Base-by-base conservation (phyloP, 2,888 invertebrate genomes). In the Brenthis daphne region DNA sequence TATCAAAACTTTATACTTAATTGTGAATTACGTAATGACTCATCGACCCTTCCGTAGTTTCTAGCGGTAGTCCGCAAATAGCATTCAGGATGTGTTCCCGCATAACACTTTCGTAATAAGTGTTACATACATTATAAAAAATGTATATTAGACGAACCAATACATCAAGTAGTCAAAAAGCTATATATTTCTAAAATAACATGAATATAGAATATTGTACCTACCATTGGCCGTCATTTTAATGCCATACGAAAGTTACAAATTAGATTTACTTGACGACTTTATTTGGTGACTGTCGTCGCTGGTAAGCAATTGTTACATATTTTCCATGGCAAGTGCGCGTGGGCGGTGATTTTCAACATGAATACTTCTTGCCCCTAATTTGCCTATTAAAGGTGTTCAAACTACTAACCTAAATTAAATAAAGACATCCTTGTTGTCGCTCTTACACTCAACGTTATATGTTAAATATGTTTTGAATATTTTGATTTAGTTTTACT, bases 31-130 rank as follows among this genome's bases (percentile, higher is more conserved):
- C 65, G 65, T 50, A 67, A 72, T 72, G 72, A 72, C 51, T 72
- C 72, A 72, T 33, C 61, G 65, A 33, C 48, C 69, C 72, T 69
- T 69, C 69, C 72, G 67, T 57, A 69, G 47, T 72, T 63, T 67
- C 69, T 69, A 72, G 67, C 72, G 69, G 72, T 63, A 57, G 50
- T 72, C 54, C 54, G 68, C 68, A 54, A 63, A 51, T 63, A 65
- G 48, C 61, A 63, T 68, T 61, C 65, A 68, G 68, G 65, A 71
- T 71, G 56, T 55, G 37, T 12, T 13, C 24, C 3, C 43, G 13
- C 47, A 56, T 60, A 64, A 60, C 54, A 51, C 58, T 64, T 60
- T 56, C 60, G 13, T 64, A 53, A 55, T 54, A 60, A 65, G 57
- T 33, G 66, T 43, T 47, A 50, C n/a, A n/a, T 53, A 56, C 20